Evolutionary conservation across 2,113 vertebrate genomes (phyloP).

Genomic region (Campylorhamphus procurvoides): DNA sequence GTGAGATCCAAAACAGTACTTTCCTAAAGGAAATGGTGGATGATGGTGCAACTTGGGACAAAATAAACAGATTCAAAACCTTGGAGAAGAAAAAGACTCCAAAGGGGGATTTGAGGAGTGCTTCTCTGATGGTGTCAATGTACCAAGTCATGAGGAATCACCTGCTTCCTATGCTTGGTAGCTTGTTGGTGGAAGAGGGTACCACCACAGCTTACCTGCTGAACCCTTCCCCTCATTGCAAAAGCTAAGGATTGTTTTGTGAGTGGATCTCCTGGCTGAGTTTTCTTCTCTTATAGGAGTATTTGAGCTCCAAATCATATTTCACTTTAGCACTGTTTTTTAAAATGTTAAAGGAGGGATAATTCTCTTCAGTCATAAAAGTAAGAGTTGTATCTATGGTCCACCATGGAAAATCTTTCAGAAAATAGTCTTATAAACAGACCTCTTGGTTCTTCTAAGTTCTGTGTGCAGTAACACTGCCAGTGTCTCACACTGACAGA

Average conservation of each 20-base stretch:
- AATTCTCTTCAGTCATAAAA: neutral
- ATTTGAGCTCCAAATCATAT: neutral
- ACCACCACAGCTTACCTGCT: neutral
- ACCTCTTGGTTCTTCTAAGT: neutral
- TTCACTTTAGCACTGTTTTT: neutral
- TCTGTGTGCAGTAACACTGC: neutral
- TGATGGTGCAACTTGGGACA: neutral
- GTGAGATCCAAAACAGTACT: neutral
- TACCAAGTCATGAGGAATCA: rapidly evolving
- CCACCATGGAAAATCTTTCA: neutral
- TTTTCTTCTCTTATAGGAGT: neutral
- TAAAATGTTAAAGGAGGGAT: neutral
- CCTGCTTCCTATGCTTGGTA: rapidly evolving
- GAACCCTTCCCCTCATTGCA: neutral
- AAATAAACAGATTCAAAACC: neutral
- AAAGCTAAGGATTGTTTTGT: neutral
- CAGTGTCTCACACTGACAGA: neutral
- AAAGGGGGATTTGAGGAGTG: rapidly evolving
- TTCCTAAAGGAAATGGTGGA: neutral
- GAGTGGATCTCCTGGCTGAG: neutral
- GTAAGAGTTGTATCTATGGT: neutral
- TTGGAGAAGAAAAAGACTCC: neutral
- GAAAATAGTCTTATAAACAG: neutral
- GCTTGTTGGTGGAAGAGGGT: neutral
- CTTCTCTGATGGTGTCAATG: neutral